Evolutionary conservation across 2,113 vertebrate species (phyloP).

Genomic region (Ammospiza nelsoni): DNA sequence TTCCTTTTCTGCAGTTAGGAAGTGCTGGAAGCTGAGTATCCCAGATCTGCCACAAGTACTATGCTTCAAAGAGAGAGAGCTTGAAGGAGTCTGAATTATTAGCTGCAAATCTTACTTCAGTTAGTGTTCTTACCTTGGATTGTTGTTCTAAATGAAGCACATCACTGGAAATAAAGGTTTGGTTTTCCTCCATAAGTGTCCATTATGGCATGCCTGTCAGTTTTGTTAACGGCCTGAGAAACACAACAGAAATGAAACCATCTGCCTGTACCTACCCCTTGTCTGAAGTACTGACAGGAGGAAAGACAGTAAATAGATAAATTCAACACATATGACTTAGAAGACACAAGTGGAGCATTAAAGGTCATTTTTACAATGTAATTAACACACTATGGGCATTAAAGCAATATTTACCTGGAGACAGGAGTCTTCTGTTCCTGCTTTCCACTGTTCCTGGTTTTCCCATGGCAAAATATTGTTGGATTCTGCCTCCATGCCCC

Average conservation of each 20-base stretch:
- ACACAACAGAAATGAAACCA: background rate
- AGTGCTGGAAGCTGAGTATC: rapidly evolving
- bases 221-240: background rate
- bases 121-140: background rate
- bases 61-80: background rate
- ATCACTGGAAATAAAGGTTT: background rate
- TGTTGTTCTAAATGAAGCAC: background rate
- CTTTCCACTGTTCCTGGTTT: background rate
- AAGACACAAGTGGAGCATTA: background rate
- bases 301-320: background rate
- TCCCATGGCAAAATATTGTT: background rate
- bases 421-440: background rate
- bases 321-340: background rate
- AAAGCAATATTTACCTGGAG: background rate
- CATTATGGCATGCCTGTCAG: background rate
- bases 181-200: background rate
- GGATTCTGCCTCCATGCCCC: background rate
- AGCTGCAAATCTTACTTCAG: background rate
- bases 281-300: background rate
- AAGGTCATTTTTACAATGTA: background rate
- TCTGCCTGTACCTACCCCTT: background rate
- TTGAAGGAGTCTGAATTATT: background rate
- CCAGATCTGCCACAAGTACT: rapidly evolving
- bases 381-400: background rate
- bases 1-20: background rate